Conservation (phyloP, 2,113 vertebrate species). For the Onychostruthus taczanowskii region DNA sequence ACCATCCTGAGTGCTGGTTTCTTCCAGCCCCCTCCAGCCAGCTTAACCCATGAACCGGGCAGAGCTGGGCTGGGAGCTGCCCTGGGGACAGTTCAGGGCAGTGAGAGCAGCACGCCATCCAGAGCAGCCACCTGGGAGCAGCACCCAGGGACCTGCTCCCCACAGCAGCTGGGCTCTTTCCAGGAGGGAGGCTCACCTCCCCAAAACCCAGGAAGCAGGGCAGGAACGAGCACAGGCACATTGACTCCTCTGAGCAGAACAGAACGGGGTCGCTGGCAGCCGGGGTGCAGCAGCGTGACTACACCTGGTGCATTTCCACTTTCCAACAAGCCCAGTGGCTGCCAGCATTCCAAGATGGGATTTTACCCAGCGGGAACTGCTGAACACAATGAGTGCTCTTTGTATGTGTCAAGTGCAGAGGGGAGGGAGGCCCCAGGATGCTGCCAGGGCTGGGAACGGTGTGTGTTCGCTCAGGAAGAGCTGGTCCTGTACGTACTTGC, state of each 20-base stretch:
- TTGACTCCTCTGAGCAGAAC: neutral
- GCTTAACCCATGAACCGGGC: fast-evolving
- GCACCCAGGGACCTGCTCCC: neutral
- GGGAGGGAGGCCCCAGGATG: neutral
- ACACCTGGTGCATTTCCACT: conserved; percentile 37
- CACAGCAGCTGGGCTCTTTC: neutral
- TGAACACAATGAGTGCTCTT: conserved; percentile 38
- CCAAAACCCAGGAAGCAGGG: neutral
- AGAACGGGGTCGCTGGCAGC: neutral
- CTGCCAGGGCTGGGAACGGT: conserved; percentile 16
- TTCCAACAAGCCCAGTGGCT: neutral
- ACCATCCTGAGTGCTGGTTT: neutral
- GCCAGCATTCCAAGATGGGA: neutral
- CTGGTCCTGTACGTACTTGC: conserved; percentile 55
- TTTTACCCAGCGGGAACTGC: conserved; percentile 12
- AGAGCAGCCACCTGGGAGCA: neutral
- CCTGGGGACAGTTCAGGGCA: neutral
- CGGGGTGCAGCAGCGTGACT: neutral
- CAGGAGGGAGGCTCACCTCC: neutral
- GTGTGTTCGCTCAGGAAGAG: neutral
- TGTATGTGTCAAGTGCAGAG: neutral
- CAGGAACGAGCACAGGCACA: neutral
- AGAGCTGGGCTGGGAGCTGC: neutral
- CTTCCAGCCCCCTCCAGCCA: neutral
- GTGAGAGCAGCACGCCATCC: fast-evolving